Conservation (phyloP, 2,113 vertebrate genomes). For the Carettochelys insculpta region DNA sequence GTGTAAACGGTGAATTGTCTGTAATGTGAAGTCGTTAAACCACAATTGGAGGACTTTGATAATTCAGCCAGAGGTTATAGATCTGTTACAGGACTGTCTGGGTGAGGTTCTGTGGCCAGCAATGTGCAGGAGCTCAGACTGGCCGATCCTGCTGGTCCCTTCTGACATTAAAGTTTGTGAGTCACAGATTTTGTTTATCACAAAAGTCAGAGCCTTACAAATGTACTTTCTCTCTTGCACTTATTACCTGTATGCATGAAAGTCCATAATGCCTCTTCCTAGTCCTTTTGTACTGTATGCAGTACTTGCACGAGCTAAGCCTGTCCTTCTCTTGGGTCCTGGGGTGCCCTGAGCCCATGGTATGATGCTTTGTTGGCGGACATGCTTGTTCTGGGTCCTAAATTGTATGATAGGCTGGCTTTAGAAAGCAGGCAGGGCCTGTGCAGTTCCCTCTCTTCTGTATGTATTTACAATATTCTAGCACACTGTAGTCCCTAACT, state of each 20-base stretch:
- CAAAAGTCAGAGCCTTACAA: background rate
- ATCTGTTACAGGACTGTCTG: background rate
- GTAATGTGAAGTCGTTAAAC: background rate
- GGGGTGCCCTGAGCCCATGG: background rate
- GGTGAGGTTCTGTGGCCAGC: background rate
- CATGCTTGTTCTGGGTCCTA: background rate
- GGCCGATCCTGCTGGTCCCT: background rate
- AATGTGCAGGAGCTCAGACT: background rate
- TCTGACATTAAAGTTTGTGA: background rate
- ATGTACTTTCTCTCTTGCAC: background rate
- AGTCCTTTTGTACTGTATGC: background rate
- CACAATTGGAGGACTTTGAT: background rate
- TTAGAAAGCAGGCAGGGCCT: background rate
- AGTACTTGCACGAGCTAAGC: background rate
- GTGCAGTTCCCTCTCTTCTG: background rate
- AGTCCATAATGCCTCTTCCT: too few relatives aligned
- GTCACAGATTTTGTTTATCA: background rate
- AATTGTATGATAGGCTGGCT: constrained; percentile 4
- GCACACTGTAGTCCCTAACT: background rate
- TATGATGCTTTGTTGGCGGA: background rate
- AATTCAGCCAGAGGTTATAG: background rate
- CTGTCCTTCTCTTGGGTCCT: background rate
- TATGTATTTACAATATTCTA: background rate
- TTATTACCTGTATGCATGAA: too few relatives aligned
- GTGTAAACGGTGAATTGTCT: background rate